Base-by-base conservation (phyloP, 2,888 invertebrate species). In the Agonopterix alstromeriana region DNA sequence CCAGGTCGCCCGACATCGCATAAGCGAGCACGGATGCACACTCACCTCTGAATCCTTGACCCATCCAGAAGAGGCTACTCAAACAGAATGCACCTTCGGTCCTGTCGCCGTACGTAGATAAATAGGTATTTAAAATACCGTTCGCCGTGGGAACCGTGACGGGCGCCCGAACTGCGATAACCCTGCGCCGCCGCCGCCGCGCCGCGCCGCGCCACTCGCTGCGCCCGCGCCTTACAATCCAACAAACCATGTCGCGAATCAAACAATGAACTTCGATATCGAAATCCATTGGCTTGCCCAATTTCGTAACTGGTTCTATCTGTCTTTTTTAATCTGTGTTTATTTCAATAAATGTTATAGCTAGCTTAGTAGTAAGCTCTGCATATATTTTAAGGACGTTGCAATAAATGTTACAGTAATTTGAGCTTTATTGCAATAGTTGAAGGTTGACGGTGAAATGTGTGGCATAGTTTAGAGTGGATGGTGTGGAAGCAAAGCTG, bases 1-100 rank as follows among this genome's bases (percentile, higher is more conserved):
- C 74, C 83, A 83, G 82, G 80, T 80, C 77, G 69, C 65, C 59
- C 54, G 58, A 56, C 61, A 53, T 68, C 70, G 72, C 67, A 60
- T 61, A 67, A 71, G 57, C 75, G 73, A 72, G 77, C 72, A 71
- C 75, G 77, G 82, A 84, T 82, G 76, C 78, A 77, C 85, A 81
- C 79, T 86, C 83, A 77, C 84, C 79, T 71, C 63, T 61, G 70
- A 67, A 87, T 85, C 87, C 87, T 88, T 87, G 87, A 88, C 87
- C 87, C 85, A 87, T 87, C 87, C 84, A 82, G 87, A 81, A 85
- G 85, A 85, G 83, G 82, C 84, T 85, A 84, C 84, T 84, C 77
- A 67, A 73, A 63, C 77, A 75, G 77, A 82, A 82, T 82, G 81
- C 76, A 77, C 70, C 73, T 65, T 55, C 72, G 66, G 77, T 84